Percentiles rank a stretch among this genome's conserved stretches.
phyloP scores from a whole-genome alignment of 2,888 invertebrate genomes.

The Diaperis boleti region DNA sequence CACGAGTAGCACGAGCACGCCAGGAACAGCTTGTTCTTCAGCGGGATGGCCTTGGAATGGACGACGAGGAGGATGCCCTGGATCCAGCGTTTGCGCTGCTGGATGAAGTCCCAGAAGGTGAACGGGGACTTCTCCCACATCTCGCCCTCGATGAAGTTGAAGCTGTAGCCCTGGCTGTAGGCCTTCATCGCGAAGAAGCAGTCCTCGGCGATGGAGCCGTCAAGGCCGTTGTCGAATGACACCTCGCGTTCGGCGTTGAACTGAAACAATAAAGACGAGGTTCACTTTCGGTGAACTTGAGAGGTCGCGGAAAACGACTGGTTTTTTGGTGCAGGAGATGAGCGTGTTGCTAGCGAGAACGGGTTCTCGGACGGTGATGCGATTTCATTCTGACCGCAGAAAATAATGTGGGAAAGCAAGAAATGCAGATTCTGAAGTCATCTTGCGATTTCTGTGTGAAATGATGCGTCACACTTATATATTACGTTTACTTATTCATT shows the following conservation, averaged over 20 bases:
- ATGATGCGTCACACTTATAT: no score
- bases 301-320: no score
- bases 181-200: constrained; percentile 98
- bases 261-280: constrained; percentile 69
- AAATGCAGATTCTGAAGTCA: no score
- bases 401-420: no score
- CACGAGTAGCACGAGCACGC: constrained; percentile 94
- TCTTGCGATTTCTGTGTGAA: no score
- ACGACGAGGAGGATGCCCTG: constrained; percentile 92
- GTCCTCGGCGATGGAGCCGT: constrained; percentile 98
- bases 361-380: no score
- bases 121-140: constrained; percentile 99
- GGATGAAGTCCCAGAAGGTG: constrained; percentile 93
- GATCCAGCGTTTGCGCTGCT: constrained; percentile 96
- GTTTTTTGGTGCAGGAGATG: no score
- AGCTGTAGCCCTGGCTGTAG: constrained; percentile 88
- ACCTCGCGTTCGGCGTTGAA: constrained; percentile 91
- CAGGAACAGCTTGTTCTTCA: constrained; percentile 83
- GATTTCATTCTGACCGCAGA: no score
- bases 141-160: constrained; percentile 97
- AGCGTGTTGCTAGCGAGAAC: no score
- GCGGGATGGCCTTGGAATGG: constrained; percentile 86
- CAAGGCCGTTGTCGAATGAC: constrained; percentile 95
- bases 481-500: no score
- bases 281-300: constrained; percentile 14